Base-by-base conservation (phyloP, 2,113 vertebrate species). In the Eptesicus fuscus region DNA sequence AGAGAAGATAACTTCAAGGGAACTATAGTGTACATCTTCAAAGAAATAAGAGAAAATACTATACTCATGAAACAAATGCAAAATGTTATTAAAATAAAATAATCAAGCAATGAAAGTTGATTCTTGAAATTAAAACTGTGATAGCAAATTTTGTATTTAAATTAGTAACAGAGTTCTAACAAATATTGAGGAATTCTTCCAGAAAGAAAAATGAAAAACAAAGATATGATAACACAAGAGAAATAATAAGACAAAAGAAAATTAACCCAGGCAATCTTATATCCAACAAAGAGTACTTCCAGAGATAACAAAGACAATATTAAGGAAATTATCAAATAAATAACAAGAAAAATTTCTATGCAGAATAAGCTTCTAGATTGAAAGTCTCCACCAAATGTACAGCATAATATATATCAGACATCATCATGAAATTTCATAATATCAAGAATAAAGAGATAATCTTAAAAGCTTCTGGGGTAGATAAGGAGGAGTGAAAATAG, bases 241-340 rank as follows among this genome's bases (percentile, higher is more conserved):
- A 95, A 95, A 92, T 93, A 92, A 86, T 61, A 74, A 92, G 18
- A 84, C 16, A 94, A 93, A 83, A 73, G 85, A 74, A n/a, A 56
- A 88, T 83, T 40, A 89, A 88, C 30, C 37, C 35, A 56, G 51
- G 53, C 67, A 77, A 69, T 28, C 44, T 61, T 91, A 78, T 23
- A 91, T 44, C 6, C 61, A 94, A 84, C 22, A 32, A 78, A 79
- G 11, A 95, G 6, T 80, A 83, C 71, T 95, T 83, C 61, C 44
- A 78, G 61, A 71, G 28, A 85, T 14, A 88, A 92, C 2, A 59
- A 94, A 85, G 9, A 77, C 23, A 95, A 67, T 92, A 16, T 80
- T 88, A 8, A 91, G 73, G 53, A 94, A 94, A 88, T 91, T 71
- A 85, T 82, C 6, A 93, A 90, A 87, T 92, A 59, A 88, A 47